Percentiles rank a stretch among this genome's conserved stretches.
Evolutionary conservation across 2,113 vertebrate species (phyloP).

Genomic region (Heterochromis multidens): DNA sequence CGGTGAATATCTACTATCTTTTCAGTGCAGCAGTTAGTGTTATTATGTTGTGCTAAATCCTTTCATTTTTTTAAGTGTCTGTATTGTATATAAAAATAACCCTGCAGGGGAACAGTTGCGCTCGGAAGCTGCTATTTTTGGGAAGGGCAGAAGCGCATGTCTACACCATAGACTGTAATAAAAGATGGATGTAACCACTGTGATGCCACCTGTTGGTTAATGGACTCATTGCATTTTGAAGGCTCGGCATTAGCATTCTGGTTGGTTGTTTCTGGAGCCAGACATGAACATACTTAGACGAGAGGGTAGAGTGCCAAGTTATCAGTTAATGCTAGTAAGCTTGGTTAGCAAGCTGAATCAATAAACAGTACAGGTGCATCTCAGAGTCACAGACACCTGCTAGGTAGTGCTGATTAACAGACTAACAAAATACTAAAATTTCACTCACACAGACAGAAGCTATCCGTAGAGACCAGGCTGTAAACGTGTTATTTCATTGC

Average conservation of each 20-base stretch:
- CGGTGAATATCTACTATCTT: rapidly evolving
- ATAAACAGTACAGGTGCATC: neutral
- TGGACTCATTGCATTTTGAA: neutral
- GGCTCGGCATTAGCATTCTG: neutral
- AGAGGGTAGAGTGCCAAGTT: neutral
- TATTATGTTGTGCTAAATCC: neutral
- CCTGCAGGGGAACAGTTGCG: neutral
- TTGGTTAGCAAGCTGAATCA: neutral
- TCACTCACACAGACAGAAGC: neutral
- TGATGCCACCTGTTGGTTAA: neutral
- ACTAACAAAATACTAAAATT: neutral
- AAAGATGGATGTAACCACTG: neutral
- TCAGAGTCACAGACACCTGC: too few species aligned
- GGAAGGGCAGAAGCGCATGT: too few species aligned
- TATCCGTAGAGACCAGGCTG: neutral
- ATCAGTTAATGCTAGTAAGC: neutral
- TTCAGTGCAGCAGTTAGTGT: neutral
- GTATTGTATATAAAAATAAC: neutral
- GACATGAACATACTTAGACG: neutral
- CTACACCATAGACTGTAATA: neutral
- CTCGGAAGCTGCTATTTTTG: neutral
- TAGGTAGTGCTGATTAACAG: neutral
- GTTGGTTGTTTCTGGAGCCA: neutral
- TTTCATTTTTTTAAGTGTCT: neutral
- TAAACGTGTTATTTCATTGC: neutral